Base-by-base conservation (phyloP, 2,113 vertebrate species). In the Spea multiplicata region DNA sequence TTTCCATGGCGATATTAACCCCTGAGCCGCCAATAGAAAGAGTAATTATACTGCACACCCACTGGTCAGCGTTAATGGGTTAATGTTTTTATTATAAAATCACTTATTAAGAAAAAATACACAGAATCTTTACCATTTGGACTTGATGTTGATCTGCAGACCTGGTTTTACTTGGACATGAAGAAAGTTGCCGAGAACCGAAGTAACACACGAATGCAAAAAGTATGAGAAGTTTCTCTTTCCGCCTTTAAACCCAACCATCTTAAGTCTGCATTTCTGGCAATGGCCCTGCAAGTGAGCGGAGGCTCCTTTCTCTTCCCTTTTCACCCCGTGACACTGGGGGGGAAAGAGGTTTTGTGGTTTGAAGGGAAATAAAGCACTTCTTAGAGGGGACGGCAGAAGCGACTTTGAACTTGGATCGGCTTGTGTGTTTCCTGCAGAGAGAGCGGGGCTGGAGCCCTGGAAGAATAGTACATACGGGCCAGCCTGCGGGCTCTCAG, bases 361-460 rank as follows among this genome's bases (percentile, higher is more conserved):
- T 92, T 93, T 91, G 87, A 81, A 86, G 86, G 85, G 92, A 93
- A 96, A 96, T 92, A 95, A 96, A 96, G 92, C 92, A 84, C 90
- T 92, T 95, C 90, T 94, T 90, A 88, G 89, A 89, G 88, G 30
- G 90, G 92, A 93, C 90, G 91, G 93, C 90, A 90, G 88, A 93
- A 91, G 90, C 94, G 94, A 95, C 97, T 98, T 98, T 98, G 97
- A 98, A 98, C 96, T 97, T 98, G 96, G 96, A 95, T 96, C 94
- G 94, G 94, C 92, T 94, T 89, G 89, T 94, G 88, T 87, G 92
- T 90, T 91, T 96, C 95, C 95, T 92, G 95, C 89, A 86, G 96
- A 86, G 97, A 93, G 89, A 90, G 91, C 84, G 89, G 93, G 91
- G 91, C 90, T 93, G 85, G 84, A 93, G 91, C 88, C 85, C 87